Conservation (phyloP, 2,888 invertebrate species). For the Sphaeridia pumilis region DNA sequence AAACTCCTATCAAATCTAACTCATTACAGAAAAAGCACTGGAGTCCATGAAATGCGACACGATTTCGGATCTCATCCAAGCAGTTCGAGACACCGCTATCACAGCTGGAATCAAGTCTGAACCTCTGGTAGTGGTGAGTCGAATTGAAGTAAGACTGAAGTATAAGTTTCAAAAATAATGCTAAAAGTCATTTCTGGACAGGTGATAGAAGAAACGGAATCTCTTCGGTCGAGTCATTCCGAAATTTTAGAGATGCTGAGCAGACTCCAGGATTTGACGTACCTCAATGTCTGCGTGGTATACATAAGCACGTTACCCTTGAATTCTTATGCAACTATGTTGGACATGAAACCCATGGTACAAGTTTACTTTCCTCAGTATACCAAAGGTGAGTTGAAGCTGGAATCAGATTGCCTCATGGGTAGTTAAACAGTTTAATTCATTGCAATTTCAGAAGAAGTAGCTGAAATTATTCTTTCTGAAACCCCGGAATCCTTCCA, state of each 20-base stretch:
- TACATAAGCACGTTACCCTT: constrained; percentile 18
- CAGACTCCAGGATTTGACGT: constrained; percentile 18
- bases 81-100: not conserved
- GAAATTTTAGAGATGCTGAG: constrained; percentile 21
- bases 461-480: too few species aligned
- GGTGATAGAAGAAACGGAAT: constrained; percentile 21
- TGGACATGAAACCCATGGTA: constrained; percentile 17
- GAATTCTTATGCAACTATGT: constrained; percentile 11
- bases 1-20: too few species aligned
- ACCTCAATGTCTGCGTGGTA: constrained; percentile 17
- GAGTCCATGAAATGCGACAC: not conserved
- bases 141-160: too few species aligned
- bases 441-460: too few species aligned
- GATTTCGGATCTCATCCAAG: not conserved
- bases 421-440: not conserved
- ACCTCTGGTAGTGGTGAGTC: not conserved
- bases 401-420: not conserved
- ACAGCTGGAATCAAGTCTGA: not conserved
- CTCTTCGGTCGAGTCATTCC: constrained; percentile 17
- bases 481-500: constrained; percentile 38
- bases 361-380: constrained; percentile 28
- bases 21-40: too few species aligned
- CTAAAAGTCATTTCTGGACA: too few species aligned
- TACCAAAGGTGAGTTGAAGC: constrained; percentile 5
- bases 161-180: too few species aligned